Percentiles rank a stretch among this genome's conserved stretches.
Conservation (phyloP, 2,888 invertebrate genomes). For the Lomographa bimaculata region DNA sequence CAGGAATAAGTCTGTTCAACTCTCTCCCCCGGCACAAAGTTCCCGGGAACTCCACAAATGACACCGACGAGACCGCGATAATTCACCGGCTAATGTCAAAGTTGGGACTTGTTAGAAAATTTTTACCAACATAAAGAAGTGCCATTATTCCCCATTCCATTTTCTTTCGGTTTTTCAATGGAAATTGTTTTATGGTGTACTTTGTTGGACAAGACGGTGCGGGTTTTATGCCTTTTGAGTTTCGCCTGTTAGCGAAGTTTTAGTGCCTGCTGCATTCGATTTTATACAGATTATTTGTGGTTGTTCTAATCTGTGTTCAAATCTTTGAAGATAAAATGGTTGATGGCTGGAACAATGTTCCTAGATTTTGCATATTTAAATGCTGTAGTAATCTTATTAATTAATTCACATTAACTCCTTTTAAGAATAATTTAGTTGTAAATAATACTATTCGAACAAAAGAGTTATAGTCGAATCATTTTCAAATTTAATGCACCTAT, state of each 20-base stretch:
- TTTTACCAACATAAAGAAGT: constrained; percentile 67
- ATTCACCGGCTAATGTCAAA: constrained; percentile 78
- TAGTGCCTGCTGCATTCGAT: constrained; percentile 15
- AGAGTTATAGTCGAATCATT: too few species aligned
- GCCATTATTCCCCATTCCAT: constrained; percentile 58
- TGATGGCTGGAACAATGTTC: too few species aligned
- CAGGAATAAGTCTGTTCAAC: constrained; percentile 36
- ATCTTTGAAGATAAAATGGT: neutral
- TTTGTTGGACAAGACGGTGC: constrained; percentile 35
- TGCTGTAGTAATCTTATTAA: too few species aligned
- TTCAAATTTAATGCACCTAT: too few species aligned
- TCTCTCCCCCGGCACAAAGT: constrained; percentile 57
- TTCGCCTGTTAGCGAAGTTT: constrained; percentile 24
- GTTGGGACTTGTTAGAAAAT: constrained; percentile 72
- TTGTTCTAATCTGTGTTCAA: constrained; percentile 4
- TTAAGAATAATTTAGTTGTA: too few species aligned
- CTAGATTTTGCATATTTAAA: too few species aligned
- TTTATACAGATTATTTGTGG: constrained; percentile 10
- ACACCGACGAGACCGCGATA: constrained; percentile 77
- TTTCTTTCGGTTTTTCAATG: constrained; percentile 45
- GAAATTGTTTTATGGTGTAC: constrained; percentile 40
- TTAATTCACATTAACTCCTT: too few species aligned
- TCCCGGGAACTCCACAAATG: constrained; percentile 73
- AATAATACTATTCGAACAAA: too few species aligned
- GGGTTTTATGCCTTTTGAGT: constrained; percentile 34